Evolutionary conservation across 2,797 vertebrate species (phyloP), one percentile per base, ranked within the genome.

Genomic region (Arvicola amphibius): DNA sequence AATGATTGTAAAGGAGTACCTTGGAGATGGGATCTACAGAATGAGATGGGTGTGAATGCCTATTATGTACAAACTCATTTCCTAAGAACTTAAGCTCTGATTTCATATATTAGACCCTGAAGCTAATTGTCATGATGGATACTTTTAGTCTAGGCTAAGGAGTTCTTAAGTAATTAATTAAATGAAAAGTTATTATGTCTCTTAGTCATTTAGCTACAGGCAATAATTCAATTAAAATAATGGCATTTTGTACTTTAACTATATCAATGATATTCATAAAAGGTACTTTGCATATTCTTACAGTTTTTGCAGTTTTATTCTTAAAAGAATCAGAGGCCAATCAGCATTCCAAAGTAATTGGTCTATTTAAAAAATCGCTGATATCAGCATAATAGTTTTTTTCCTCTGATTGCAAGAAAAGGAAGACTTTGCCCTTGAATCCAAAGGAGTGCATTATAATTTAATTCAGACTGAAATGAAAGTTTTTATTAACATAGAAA

Each of bases 1-100:
- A 95, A 95, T 92, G 67, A 95, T 88, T 96, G 69, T 25, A 83
- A 88, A 91, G 61, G 76, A n/a, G 46, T 83, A 97, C 87, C 90
- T 96, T 56, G 46, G 76, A 96, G 89, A 96, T 48, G 81, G 17
- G 94, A 92, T 92, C 96, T 94, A 40, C 73, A 77, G 27, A 86
- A 92, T 56, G n/a, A 95, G 46, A 96, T 93, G 46, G 46, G 32
- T 94, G 76, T 83, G 77, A 96, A 93, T 51, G 43, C 23, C 90
- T 85, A 40, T 91, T 97, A 97, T 32, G 32, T 80, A 90, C 51
- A 84, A 91, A 76, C 32, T 96, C 80, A 76, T 96, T 97, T 94
- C 5, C 87, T 21, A 2, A 91, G 92, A 92, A 69, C 61, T 94
- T 88, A 73, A 83, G 61, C 9, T 94, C 87, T 97, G 56, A 83